phyloP scores from a whole-genome alignment of 2,113 vertebrate genomes.

The Centropus bengalensis region DNA sequence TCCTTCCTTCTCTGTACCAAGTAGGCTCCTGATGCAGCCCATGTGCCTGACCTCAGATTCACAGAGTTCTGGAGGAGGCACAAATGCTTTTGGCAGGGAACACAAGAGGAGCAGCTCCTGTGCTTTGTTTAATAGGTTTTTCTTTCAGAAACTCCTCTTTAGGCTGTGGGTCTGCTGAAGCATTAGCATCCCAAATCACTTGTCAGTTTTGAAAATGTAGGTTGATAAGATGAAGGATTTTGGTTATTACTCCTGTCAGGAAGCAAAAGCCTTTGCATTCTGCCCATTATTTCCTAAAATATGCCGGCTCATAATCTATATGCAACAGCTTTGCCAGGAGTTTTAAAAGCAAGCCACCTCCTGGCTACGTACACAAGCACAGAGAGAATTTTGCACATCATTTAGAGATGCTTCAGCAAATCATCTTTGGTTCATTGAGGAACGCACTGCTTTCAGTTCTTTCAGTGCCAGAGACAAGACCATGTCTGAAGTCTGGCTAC shows the following conservation, averaged over 20 bases:
- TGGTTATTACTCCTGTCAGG: neutral
- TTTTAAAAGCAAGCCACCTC: neutral
- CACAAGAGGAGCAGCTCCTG: neutral
- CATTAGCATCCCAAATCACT: neutral
- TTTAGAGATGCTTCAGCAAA: neutral
- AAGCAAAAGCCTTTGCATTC: neutral
- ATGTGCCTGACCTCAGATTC: neutral
- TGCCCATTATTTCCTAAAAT: neutral
- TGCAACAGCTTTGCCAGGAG: neutral
- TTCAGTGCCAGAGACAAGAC: neutral
- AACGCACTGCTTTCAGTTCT: neutral
- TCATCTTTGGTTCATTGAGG: neutral
- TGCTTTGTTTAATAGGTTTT: neutral
- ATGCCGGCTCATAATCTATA: neutral
- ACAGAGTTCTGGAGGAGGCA: neutral
- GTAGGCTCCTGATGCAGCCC: no score
- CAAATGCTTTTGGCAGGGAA: neutral
- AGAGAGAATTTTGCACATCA: neutral
- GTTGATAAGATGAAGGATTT: neutral
- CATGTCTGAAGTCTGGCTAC: fast-evolving
- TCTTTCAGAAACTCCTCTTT: neutral
- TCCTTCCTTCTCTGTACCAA: no score
- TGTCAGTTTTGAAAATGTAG: neutral
- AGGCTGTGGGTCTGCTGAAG: neutral
- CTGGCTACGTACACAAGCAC: neutral